Conservation (phyloP, 2,888 invertebrate species). For the Iselma pallidipennis region DNA sequence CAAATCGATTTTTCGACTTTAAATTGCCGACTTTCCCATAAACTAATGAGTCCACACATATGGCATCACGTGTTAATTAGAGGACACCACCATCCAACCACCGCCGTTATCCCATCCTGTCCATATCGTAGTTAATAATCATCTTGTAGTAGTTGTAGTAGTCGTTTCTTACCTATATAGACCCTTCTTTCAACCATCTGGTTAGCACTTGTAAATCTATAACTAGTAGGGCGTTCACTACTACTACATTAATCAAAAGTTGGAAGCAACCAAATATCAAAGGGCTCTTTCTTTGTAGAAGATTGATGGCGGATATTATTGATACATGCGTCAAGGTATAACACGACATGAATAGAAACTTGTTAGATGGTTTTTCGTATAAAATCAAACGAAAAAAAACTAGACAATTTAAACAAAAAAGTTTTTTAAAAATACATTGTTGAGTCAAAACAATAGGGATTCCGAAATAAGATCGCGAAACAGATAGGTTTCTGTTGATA, state of each 20-base stretch:
- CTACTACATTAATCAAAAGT: slow-evolving; percentile 33
- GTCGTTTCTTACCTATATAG: slow-evolving; percentile 6
- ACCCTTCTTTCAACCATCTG: slow-evolving; percentile 26
- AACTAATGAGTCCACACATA: slow-evolving; percentile 41
- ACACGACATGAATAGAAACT: neutral
- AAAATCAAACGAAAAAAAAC: no score
- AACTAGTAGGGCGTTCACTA: slow-evolving; percentile 29
- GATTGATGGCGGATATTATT: slow-evolving; percentile 30
- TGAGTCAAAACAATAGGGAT: no score
- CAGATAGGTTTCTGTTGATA: slow-evolving; percentile 33
- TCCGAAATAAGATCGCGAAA: slow-evolving; percentile 23
- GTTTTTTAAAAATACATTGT: no score
- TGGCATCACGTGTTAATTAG: slow-evolving; percentile 46
- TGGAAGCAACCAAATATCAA: slow-evolving; percentile 26
- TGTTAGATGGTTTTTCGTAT: neutral
- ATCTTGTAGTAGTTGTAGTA: neutral
- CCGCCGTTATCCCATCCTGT: slow-evolving; percentile 27
- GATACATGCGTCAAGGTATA: slow-evolving; percentile 24
- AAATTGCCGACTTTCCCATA: slow-evolving; percentile 45
- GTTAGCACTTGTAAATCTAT: slow-evolving; percentile 32
- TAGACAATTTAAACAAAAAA: no score
- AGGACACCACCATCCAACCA: slow-evolving; percentile 23
- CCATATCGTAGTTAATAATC: slow-evolving; percentile 5
- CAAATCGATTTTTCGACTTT: slow-evolving; percentile 36
- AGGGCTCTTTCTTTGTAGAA: slow-evolving; percentile 28